Base-by-base conservation (phyloP, 1,140 invertebrate species). In the Gryllus bimaculatus region DNA sequence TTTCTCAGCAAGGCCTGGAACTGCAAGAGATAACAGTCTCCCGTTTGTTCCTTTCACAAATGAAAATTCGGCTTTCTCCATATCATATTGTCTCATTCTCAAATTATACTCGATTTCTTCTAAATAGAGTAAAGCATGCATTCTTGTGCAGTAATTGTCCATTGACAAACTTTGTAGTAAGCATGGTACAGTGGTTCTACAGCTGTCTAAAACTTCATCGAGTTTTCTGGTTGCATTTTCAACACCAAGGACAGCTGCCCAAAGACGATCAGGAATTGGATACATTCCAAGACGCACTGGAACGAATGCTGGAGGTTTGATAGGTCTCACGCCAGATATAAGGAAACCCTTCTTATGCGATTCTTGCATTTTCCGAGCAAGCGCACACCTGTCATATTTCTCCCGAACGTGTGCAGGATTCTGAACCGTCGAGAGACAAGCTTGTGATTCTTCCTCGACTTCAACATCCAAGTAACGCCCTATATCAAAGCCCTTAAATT, bases 1-100 rank as follows among this genome's bases (percentile, higher is more conserved):
- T 82, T 90, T 92, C 85, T 98, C 96, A 77, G 90, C 88, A 13
- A 98, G 86, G 79, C 95, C 94, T 76, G 92, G 91, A 66, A 98
- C 92, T 84, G 91, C 88, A 78, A 98, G 84, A 15, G 88, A 86
- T 8, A 97, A 85, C 87, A 88, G 96, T 80, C 94, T 92, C 3
- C 85, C 84, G 48, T 80, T 82, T 39, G 78, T 81, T 10, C 90
- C 90, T 66, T 66, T 10, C 10, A 66, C 54, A 8, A 83, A 86
- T 78, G 88, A 87, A 81, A 97, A 89, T 80, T 88, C 87, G 10
- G 90, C 91, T 80, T 89, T 89, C 73, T 90, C 85, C 81, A 92
- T 89, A 84, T 94, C 91, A 85, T 92, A 96, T 80, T 89, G 88
- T 81, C 90, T 88, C 79, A 96, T 90, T 78, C 88, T 85, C 20